A percentile compares a stretch with the other conserved stretches of the same genome.
These are phyloP conservation scores for Andrena haemorrhoa DNA, from an alignment of 2,888 invertebrate species.

Conservation along the genomic window DNA sequence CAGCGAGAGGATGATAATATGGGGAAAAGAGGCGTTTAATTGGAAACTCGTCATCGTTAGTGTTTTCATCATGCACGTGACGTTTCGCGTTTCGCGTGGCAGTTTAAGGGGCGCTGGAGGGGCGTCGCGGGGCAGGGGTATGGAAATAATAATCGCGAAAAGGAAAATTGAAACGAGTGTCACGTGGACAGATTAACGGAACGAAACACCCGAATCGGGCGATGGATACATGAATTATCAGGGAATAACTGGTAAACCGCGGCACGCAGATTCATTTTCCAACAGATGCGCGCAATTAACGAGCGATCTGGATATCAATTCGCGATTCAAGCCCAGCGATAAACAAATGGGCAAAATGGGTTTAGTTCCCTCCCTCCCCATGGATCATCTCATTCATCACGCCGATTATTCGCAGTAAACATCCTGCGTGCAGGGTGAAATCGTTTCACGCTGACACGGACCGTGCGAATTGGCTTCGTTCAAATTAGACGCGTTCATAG, in stretches of 20 bases:
- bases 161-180: conserved; percentile 16
- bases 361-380: conserved; percentile 36
- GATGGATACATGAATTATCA: conserved; percentile 42
- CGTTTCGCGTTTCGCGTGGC: conserved; percentile 14
- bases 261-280: conserved; percentile 59
- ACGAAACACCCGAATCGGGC: conserved; percentile 43
- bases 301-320: conserved; percentile 55
- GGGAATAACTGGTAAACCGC: conserved; percentile 54
- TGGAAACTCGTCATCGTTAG: conserved; percentile 31
- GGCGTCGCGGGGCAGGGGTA: background rate
- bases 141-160: conserved; percentile 7
- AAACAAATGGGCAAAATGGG: conserved; percentile 46
- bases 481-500: conserved; percentile 40
- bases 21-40: conserved; percentile 22
- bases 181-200: background rate
- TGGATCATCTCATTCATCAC: conserved; percentile 7
- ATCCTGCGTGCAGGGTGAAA: conserved; percentile 37
- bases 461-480: conserved; percentile 63
- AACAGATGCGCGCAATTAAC: conserved; percentile 64
- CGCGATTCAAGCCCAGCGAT: conserved; percentile 53
- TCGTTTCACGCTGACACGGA: conserved; percentile 31
- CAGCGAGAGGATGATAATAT: conserved; percentile 11
- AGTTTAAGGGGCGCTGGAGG: background rate
- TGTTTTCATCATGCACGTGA: conserved; percentile 3
- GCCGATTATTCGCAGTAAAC: conserved; percentile 52